Percentiles rank a stretch among this genome's conserved stretches.
These are phyloP conservation scores for Oligia latruncula DNA, from an alignment of 2,888 invertebrate species.

Conservation along the genomic window DNA sequence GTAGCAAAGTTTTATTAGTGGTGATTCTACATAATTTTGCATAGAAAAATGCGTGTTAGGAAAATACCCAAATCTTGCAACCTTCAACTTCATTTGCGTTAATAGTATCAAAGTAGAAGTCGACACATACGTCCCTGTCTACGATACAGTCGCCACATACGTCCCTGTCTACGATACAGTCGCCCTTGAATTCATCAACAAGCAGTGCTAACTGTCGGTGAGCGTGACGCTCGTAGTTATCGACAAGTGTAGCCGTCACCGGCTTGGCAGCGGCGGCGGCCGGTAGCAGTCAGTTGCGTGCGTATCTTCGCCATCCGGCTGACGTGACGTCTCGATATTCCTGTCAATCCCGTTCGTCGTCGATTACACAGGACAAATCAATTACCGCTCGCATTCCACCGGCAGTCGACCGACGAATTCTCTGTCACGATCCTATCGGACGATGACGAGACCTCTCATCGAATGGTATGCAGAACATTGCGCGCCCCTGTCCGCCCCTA, in stretches of 20 bases:
- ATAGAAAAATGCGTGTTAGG: not conserved
- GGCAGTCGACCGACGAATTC: constrained; percentile 87
- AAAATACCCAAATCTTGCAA: constrained; percentile 17
- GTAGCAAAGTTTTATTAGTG: not conserved
- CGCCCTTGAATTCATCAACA: not conserved
- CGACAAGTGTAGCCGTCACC: constrained; percentile 32
- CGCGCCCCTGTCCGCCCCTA: constrained; percentile 72
- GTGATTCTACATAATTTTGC: not conserved
- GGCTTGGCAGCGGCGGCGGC: not conserved
- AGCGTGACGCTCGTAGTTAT: constrained; percentile 11
- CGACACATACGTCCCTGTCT: not conserved
- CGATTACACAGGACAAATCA: constrained; percentile 90
- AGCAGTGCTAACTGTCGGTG: constrained; percentile 7
- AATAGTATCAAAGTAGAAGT: not conserved
- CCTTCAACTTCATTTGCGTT: not conserved
- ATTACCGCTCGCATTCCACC: constrained; percentile 88
- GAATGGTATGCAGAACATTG: constrained; percentile 83
- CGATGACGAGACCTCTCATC: constrained; percentile 84
- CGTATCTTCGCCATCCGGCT: constrained; percentile 64
- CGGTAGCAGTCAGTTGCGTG: constrained; percentile 43
- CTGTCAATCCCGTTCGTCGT: constrained; percentile 84
- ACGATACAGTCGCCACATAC: not conserved
- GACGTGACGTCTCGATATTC: constrained; percentile 82
- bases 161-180: not conserved
- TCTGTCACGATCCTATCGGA: constrained; percentile 87